Evolutionary conservation across 53 echinoderm and acorn worm genomes (phyloP).

Genomic region (Glandiceps talaboti): DNA sequence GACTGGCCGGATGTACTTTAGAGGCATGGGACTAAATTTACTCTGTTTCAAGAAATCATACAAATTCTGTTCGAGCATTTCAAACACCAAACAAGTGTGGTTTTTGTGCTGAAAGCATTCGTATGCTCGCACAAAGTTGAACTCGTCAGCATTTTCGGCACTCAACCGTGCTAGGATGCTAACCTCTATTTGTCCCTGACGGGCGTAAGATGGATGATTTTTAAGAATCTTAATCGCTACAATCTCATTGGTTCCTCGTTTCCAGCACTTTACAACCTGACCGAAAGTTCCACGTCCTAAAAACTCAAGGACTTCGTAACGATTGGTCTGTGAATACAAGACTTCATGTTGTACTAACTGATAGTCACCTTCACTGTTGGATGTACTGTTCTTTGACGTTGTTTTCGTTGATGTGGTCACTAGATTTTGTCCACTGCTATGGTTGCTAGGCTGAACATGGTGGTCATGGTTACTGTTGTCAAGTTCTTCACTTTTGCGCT

Average conservation of each 20-base stretch:
- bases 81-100: slow-evolving; percentile 97
- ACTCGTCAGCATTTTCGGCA: slow-evolving; percentile 96
- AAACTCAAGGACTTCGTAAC: slow-evolving; percentile 96
- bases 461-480: slow-evolving; percentile 48
- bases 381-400: slow-evolving; percentile 57
- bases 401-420: slow-evolving; percentile 39
- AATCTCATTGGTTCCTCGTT: slow-evolving; percentile 98
- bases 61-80: slow-evolving; percentile 91
- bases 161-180: slow-evolving; percentile 78
- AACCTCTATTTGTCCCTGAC: slow-evolving; percentile 98
- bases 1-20: slow-evolving; percentile 94
- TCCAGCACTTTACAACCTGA: slow-evolving; percentile 99
- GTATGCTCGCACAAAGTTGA: slow-evolving; percentile 91
- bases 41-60: slow-evolving; percentile 98
- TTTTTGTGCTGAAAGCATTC: slow-evolving; percentile 99
- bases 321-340: slow-evolving; percentile 83
- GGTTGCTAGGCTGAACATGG: slow-evolving; percentile 20
- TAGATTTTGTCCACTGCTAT: neutral
- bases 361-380: slow-evolving; percentile 88
- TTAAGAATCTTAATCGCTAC: slow-evolving; percentile 98
- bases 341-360: slow-evolving; percentile 97
- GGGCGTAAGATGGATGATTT: slow-evolving; percentile 95
- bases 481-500: slow-evolving; percentile 92
- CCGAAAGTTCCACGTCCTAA: slow-evolving; percentile 94
- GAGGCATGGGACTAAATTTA: slow-evolving; percentile 87